Base-by-base conservation (phyloP, 2,113 vertebrate species). In the Entomyzon cyanotis region DNA sequence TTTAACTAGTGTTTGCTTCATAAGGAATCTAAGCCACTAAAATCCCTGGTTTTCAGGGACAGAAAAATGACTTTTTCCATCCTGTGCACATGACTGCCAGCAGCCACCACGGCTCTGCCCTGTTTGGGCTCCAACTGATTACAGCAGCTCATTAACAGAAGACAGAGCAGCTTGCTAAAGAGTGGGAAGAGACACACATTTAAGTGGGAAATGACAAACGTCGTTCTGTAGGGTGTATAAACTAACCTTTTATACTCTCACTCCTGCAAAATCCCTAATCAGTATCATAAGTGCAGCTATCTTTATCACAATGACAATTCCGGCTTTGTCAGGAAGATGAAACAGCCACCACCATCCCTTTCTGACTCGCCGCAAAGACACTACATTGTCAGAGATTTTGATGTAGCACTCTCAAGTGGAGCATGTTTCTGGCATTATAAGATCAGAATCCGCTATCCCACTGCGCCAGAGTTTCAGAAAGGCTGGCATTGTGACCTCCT, bases 371-470 rank as follows among this genome's bases (percentile, higher is more conserved):
- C 31, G 95, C 94, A 96, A 95, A 95, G 87, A 84, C 84, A 90
- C 81, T 84, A 81, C 39, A 83, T 86, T 89, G 92, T 80, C 87
- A 84, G 62, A 84, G 89, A 95, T 96, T 97, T 96, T 95, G 95
- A 97, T 94, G 93, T 95, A 42, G 78, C 84, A 91, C 95, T 96
- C 93, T 95, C 90, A 88, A 95, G 93, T 91, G 85, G 91, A 96
- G 90, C 94, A 73, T 80, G 84, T 94, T 94, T 95, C 97, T 97
- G 89, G 94, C 93, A 95, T 95, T 68, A 82, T 79, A 97, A 97
- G 96, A 97, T 95, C 93, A 96, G 94, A 97, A 97, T 76, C 62
- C n/a, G 90, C 95, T 88, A 94, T 83, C 96, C 94, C 59, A 94
- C 93, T 93, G 95, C 50, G 94, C 96, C 74, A 80, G 86, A 95